A percentile compares a stretch with the other conserved stretches of the same genome.
Conservation (phyloP, 1,140 invertebrate species). For the Aphelenchoides avenae region DNA sequence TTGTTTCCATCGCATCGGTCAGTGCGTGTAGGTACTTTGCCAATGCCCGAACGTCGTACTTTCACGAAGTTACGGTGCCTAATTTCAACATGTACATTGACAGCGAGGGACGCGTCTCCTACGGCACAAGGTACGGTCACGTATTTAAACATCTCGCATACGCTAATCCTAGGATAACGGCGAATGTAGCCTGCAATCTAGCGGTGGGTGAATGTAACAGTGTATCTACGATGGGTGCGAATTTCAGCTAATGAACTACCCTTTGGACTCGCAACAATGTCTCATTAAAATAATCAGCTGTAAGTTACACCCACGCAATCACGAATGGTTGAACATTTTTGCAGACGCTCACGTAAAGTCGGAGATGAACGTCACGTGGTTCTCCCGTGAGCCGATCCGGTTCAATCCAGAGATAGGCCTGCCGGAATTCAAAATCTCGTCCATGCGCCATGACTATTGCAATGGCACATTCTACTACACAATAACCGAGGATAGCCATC, state of each 20-base stretch:
- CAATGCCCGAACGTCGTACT: too few species aligned
- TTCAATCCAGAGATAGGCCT: constrained; percentile 54
- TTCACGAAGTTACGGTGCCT: too few species aligned
- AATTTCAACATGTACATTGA: too few species aligned
- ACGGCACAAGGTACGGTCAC: too few species aligned
- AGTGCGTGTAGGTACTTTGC: too few species aligned
- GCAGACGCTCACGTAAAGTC: too few species aligned
- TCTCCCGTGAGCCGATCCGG: constrained; percentile 43
- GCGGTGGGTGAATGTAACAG: constrained; percentile 22
- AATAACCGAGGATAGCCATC: constrained; percentile 45
- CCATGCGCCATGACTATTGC: constrained; percentile 46
- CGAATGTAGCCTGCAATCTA: constrained; percentile 54
- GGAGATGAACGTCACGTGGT: constrained; percentile 58
- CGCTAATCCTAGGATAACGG: constrained; percentile 47
- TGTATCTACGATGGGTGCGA: neutral
- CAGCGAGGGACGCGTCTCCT: too few species aligned
- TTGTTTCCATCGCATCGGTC: too few species aligned
- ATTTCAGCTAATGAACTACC: constrained; percentile 36
- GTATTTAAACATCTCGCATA: too few species aligned
- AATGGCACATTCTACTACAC: constrained; percentile 57
- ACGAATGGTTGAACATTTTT: neutral
- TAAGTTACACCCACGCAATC: constrained; percentile 24
- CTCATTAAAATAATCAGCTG: constrained; percentile 45
- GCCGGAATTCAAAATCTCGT: constrained; percentile 51
- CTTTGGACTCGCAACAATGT: constrained; percentile 55